phyloP scores from a whole-genome alignment of 2,888 invertebrate species.

The Pasiphila rectangulata region DNA sequence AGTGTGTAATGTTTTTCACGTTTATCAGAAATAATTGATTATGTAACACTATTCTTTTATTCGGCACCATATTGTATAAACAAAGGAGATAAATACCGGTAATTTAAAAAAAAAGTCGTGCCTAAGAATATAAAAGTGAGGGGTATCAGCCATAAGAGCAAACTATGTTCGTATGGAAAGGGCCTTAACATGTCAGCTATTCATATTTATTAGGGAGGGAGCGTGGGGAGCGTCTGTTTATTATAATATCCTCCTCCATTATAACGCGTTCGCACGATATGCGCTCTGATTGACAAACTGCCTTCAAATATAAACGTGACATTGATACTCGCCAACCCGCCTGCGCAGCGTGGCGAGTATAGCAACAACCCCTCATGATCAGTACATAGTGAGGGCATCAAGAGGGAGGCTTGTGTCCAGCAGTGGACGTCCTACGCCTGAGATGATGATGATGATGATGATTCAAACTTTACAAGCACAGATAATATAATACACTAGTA shows the following conservation, averaged over 20 bases:
- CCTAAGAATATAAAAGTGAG: too few species aligned
- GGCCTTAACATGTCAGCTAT: conserved; percentile 39
- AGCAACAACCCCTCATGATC: too few species aligned
- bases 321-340: conserved; percentile 1
- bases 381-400: not conserved
- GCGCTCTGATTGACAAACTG: conserved; percentile 61
- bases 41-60: too few species aligned
- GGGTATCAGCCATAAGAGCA: not conserved
- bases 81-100: too few species aligned
- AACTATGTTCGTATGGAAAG: conserved; percentile 1
- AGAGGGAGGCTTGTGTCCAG: not conserved
- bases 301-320: conserved; percentile 20
- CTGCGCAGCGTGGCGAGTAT: not conserved
- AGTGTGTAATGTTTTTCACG: too few species aligned
- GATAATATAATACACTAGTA: too few species aligned
- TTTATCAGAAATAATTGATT: too few species aligned
- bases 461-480: too few species aligned
- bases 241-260: conserved; percentile 78
- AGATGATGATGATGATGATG: too few species aligned
- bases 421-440: too few species aligned
- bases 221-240: conserved; percentile 76
- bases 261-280: conserved; percentile 78
- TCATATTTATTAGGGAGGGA: conserved; percentile 78
- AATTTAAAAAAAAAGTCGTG: too few species aligned
- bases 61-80: too few species aligned